Percentiles rank a stretch among this genome's conserved stretches.
Conservation (phyloP, 2,113 vertebrate species). For the Nesoenas mayeri region DNA sequence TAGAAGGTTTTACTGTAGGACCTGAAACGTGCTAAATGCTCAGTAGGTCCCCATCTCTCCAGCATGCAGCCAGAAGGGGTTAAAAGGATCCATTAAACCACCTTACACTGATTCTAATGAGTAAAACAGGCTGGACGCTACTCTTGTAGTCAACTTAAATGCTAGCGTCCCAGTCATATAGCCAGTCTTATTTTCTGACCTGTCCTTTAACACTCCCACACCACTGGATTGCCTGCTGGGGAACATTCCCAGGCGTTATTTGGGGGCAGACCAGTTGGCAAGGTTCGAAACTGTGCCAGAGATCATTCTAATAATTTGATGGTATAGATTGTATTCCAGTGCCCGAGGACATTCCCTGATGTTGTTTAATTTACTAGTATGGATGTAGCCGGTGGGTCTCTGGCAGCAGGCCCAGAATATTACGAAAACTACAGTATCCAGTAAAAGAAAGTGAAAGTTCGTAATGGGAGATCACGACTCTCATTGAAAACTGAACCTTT, state of each 20-base stretch:
- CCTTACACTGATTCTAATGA: not conserved
- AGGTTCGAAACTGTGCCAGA: not conserved
- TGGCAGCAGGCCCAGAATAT: constrained; percentile 40
- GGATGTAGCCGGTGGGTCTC: constrained; percentile 33
- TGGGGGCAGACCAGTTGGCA: not conserved
- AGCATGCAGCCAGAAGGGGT: not conserved
- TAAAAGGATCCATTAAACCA: not conserved
- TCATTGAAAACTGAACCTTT: not conserved
- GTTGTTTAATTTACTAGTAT: constrained; percentile 31
- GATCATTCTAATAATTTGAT: not conserved
- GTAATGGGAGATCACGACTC: not conserved
- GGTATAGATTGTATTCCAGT: not conserved
- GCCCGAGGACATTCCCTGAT: not conserved
- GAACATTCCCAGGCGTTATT: not conserved
- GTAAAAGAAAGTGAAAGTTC: constrained; percentile 49
- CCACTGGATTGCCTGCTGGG: not conserved
- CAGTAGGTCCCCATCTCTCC: not conserved
- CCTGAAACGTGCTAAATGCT: not conserved
- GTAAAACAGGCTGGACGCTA: not conserved
- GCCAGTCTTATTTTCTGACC: not conserved
- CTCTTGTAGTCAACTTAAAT: not conserved
- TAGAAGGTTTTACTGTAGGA: not conserved
- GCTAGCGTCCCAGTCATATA: rapidly evolving
- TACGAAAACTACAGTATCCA: constrained; percentile 9
- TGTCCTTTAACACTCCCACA: rapidly evolving